Evolutionary conservation across 1,140 invertebrate genomes (phyloP).

Genomic region (Leucophenga varia): DNA sequence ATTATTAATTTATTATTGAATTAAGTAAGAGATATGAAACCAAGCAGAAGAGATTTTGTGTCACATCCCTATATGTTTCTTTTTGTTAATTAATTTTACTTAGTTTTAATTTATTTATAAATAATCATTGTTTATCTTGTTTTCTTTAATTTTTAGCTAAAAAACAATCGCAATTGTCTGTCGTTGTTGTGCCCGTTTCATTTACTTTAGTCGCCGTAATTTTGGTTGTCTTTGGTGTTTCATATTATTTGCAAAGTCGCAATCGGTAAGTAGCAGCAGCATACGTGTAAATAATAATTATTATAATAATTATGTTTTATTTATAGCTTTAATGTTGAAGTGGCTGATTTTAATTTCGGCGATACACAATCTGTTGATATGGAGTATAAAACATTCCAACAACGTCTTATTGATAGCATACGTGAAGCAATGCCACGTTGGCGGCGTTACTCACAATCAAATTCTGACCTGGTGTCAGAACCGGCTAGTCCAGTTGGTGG

Average conservation of each 20-base stretch:
- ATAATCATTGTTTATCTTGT: neutral
- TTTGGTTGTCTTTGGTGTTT: conserved; percentile 79
- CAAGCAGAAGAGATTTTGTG: too few species aligned
- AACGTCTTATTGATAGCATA: conserved; percentile 77
- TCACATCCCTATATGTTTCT: neutral
- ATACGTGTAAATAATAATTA: neutral
- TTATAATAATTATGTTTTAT: conserved; percentile 23
- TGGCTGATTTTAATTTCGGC: conserved; percentile 86
- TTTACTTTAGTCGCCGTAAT: conserved; percentile 78
- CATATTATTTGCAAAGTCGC: conserved; percentile 78
- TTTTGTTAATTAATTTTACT: neutral
- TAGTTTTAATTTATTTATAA: neutral
- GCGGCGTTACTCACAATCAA: conserved; percentile 40
- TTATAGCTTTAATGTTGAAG: conserved; percentile 74
- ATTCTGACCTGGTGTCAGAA: conserved; percentile 42
- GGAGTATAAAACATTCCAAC: conserved; percentile 82
- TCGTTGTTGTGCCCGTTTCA: conserved; percentile 79
- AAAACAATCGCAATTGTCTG: conserved; percentile 75
- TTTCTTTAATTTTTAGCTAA: conserved; percentile 61
- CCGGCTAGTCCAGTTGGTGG: conserved; percentile 21
- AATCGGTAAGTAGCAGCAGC: conserved; percentile 61
- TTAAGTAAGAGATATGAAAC: neutral
- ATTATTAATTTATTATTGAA: too few species aligned
- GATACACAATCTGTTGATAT: conserved; percentile 69
- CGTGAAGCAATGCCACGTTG: conserved; percentile 49